Percentiles rank a stretch among this genome's conserved stretches.
Conservation (phyloP, 2,888 invertebrate species). For the Andrena flavipes region DNA sequence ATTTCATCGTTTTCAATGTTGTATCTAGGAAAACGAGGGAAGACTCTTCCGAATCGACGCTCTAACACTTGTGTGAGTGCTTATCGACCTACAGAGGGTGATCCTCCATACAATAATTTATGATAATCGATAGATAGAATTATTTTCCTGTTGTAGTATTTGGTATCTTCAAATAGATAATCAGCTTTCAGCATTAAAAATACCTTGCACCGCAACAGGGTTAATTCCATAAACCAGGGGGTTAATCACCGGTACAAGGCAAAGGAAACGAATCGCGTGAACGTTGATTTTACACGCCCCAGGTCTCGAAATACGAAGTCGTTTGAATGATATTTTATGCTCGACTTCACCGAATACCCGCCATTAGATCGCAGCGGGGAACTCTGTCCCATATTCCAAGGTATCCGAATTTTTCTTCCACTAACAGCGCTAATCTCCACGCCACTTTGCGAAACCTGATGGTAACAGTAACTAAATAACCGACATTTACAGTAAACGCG, state of each 20-base stretch:
- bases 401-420: conserved; percentile 1
- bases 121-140: no score
- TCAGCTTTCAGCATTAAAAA: background rate
- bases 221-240: background rate
- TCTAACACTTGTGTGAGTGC: background rate
- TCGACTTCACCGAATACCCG: conserved; percentile 9
- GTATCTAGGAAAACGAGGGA: background rate
- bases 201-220: background rate
- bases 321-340: conserved; percentile 10
- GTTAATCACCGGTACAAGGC: no score
- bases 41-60: background rate
- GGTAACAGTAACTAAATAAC: conserved; percentile 37
- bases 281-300: no score
- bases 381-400: conserved; percentile 1
- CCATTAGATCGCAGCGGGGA: conserved; percentile 11
- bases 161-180: no score
- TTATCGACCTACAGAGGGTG: background rate
- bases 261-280: no score
- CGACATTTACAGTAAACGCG: conserved; percentile 51
- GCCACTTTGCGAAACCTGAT: conserved; percentile 22
- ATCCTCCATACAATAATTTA: background rate
- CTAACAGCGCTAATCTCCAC: conserved; percentile 13
- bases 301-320: background rate
- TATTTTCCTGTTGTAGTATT: no score
- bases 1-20: background rate